Evolutionary conservation across 2,113 vertebrate species (phyloP), one percentile per base, ranked within the genome.

Genomic region (Poeciliopsis prolifica): DNA sequence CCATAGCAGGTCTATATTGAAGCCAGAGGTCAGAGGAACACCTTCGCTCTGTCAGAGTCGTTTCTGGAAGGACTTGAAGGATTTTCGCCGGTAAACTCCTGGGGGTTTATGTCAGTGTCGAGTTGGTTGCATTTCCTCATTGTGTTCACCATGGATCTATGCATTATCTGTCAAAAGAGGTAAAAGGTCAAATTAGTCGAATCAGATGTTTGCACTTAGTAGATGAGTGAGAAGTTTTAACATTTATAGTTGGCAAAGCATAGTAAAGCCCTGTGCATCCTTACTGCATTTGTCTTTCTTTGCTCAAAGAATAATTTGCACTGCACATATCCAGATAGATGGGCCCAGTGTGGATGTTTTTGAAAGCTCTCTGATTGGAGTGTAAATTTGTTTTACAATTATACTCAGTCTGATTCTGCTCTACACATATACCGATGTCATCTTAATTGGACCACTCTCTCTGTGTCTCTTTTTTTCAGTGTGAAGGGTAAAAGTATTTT

Each of bases 151-250:
- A 4, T 14, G 14, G 2, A 19, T 40, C 62, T 82, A 92, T 28
- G 77, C 86, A 0, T 89, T 71, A 74, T 92, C 91, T 92, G 75
- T 35, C n/a, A 6, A 24, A 74, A n/a, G 64, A 37, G 77, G 65
- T 5, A 11, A 1, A 29, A 37, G 29, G 51, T 3, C 2, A 9
- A 5, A 48, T 6, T 19, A 5, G 44, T 70, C 42, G 60, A 14
- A 4, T 26, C 28, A 75, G 17, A 35, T 7, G 33, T 6, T 15
- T 5, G 31, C 5, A 37, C 2, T 63, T 54, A 28, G 15, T 24
- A 24, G 3, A 44, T 48, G 44, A 17, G 17, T n/a, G 8, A 58
- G 22, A 17, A 24, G 19, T 54, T 54, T 54, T 54, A 54, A 24
- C 51, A n/a, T 58, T n/a, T 22, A 24, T 51, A 54, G 40, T 14